Evolutionary conservation across 1,140 invertebrate species (phyloP).

Genomic region (Magallana angulata): DNA sequence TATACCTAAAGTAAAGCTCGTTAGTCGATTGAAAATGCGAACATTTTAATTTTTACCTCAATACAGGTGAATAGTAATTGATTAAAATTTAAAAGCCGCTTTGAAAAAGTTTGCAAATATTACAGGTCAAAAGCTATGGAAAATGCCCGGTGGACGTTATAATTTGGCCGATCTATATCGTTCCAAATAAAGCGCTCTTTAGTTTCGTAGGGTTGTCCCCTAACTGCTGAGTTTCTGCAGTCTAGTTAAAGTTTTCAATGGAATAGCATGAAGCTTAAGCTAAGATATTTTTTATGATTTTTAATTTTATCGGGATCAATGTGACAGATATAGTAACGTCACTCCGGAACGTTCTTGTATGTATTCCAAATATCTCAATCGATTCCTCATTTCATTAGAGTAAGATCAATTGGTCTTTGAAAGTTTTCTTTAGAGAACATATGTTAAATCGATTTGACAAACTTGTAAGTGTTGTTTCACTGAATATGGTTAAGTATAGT

Average conservation of each 20-base stretch:
- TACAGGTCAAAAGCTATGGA: neutral
- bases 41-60: too few species aligned
- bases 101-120: neutral
- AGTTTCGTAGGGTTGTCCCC: too few species aligned
- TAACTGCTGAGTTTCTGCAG: too few species aligned
- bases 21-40: too few species aligned
- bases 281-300: too few species aligned
- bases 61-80: too few species aligned
- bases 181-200: too few species aligned
- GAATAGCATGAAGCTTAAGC: too few species aligned
- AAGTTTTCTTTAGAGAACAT: conserved; percentile 15
- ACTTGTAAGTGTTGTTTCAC: conserved; percentile 28
- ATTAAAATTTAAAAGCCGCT: neutral
- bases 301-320: neutral
- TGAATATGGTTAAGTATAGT: conserved; percentile 20
- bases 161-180: neutral
- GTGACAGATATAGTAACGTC: neutral
- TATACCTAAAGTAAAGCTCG: too few species aligned
- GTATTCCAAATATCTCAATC: neutral
- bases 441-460: conserved; percentile 34
- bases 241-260: too few species aligned
- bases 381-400: conserved; percentile 23
- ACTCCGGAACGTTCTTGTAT: neutral
- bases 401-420: conserved; percentile 19
- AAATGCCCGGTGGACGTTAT: conserved; percentile 2